phyloP scores from a whole-genome alignment of 2,888 invertebrate genomes.

The Empis stercorea region DNA sequence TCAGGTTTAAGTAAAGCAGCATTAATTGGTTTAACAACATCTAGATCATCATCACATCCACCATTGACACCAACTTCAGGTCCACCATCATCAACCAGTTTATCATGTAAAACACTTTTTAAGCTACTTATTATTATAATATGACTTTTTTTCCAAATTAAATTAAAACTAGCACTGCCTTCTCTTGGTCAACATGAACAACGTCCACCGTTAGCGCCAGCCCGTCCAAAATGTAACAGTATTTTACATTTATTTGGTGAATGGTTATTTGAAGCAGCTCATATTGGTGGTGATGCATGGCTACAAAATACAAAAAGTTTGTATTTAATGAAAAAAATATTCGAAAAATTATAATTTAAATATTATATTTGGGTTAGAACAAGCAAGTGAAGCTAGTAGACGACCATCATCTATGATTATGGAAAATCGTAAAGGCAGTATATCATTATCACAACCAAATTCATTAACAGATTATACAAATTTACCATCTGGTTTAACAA shows the following conservation, averaged over 20 bases:
- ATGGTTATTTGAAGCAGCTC: conserved; percentile 92
- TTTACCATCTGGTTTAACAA: conserved; percentile 54
- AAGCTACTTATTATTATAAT: too few relatives aligned
- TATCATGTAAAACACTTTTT: conserved; percentile 45
- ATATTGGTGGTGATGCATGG: conserved; percentile 66
- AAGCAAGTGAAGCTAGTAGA: conserved; percentile 41
- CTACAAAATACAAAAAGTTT: conserved; percentile 42
- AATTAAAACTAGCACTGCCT: conserved; percentile 43
- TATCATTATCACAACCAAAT: conserved; percentile 48
- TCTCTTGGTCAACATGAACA: conserved; percentile 44
- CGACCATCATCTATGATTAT: conserved; percentile 54
- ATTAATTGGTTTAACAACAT: conserved; percentile 63
- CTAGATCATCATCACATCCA: conserved; percentile 52
- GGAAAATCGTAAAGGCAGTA: conserved; percentile 42
- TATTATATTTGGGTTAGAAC: conserved; percentile 21
- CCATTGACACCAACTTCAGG: conserved; percentile 57
- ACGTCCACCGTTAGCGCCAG: conserved; percentile 54
- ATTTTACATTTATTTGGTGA: conserved; percentile 90
- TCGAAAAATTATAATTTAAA: background rate
- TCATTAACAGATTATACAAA: conserved; percentile 54
- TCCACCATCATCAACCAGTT: conserved; percentile 52
- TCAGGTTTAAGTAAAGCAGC: conserved; percentile 72
- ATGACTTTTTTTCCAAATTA: too few relatives aligned
- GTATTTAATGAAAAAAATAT: conserved; percentile 13
- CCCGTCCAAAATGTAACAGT: conserved; percentile 86